phyloP scores from a whole-genome alignment of 1,140 invertebrate species.

The Rhyzopertha dominica region DNA sequence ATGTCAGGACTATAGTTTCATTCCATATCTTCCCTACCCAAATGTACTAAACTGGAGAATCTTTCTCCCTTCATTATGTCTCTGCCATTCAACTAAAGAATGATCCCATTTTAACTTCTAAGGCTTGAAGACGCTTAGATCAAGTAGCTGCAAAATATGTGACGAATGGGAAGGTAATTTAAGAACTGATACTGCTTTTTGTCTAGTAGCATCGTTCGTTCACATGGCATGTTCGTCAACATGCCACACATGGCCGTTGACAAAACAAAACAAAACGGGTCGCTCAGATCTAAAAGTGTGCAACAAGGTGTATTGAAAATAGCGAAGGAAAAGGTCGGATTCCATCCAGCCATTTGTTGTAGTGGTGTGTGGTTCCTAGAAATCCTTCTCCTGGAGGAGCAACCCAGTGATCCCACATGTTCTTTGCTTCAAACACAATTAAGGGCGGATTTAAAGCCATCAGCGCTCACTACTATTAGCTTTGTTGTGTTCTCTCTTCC shows the following conservation, averaged over 20 bases:
- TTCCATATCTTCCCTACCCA: background rate
- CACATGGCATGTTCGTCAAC: background rate
- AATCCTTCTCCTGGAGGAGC: background rate
- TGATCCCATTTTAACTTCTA: conserved; percentile 1
- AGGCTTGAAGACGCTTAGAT: conserved; percentile 4
- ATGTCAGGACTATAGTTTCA: too few relatives aligned
- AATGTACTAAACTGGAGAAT: background rate
- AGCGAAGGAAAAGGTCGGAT: conserved; percentile 1
- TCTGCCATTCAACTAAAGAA: conserved; percentile 1
- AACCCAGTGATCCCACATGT: conserved; percentile 5
- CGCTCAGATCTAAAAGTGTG: background rate
- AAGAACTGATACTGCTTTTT: background rate
- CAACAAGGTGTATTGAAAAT: conserved; percentile 5
- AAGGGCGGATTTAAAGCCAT: too few relatives aligned
- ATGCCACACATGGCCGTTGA: conserved; percentile 5
- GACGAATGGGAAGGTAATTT: conserved; percentile 9
- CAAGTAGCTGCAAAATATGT: conserved; percentile 6
- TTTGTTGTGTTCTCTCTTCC: conserved; percentile 10
- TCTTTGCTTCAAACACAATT: conserved; percentile 9
- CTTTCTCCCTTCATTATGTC: conserved; percentile 2
- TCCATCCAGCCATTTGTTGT: conserved; percentile 12
- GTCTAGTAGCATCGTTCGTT: background rate
- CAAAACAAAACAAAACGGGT: conserved; percentile 3
- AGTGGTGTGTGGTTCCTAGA: conserved; percentile 6
- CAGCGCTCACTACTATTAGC: too few relatives aligned